Percentiles rank a stretch among this genome's conserved stretches.
phyloP scores from a whole-genome alignment of 2,797 vertebrate species.

The Spondyliosoma cantharus region DNA sequence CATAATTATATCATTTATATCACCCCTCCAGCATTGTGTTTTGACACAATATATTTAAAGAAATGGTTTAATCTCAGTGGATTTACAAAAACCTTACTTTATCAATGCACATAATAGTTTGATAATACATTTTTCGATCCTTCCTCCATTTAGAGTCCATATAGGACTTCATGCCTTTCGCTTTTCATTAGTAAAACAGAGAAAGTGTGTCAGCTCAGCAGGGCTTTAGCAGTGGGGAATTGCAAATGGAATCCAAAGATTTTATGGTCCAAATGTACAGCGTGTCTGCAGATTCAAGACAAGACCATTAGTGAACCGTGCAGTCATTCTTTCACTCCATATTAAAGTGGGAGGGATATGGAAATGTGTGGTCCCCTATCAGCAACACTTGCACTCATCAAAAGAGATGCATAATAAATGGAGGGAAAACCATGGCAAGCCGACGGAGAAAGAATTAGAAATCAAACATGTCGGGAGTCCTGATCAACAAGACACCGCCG shows the following conservation, averaged over 20 bases:
- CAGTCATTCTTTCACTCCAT: conserved; percentile 19
- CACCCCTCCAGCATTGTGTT: conserved; percentile 2
- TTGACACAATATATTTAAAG: conserved; percentile 6
- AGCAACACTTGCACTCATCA: conserved; percentile 37
- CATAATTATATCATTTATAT: conserved; percentile 5
- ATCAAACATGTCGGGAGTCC: conserved; percentile 21
- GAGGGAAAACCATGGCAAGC: conserved; percentile 7
- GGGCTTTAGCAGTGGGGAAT: conserved; percentile 44
- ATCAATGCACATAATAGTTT: conserved; percentile 5
- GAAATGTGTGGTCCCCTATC: conserved; percentile 27
- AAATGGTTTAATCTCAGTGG: neutral
- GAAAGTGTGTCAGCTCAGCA: conserved; percentile 60
- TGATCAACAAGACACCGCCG: neutral
- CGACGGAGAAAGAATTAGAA: conserved; percentile 10
- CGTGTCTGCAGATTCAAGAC: conserved; percentile 48
- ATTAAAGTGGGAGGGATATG: conserved; percentile 35
- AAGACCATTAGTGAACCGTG: conserved; percentile 46
- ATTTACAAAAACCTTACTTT: neutral
- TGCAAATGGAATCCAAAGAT: conserved; percentile 46
- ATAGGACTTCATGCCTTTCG: conserved; percentile 21
- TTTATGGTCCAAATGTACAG: conserved; percentile 40
- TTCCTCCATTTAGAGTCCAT: conserved; percentile 35
- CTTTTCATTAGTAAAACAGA: conserved; percentile 47
- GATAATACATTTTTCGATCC: conserved; percentile 6
- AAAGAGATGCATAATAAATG: conserved; percentile 39